Evolutionary conservation across 92 coral and sea anemone genomes (phyloP), one percentile per base, ranked within the genome.

Genomic region (Muricea muricata): DNA sequence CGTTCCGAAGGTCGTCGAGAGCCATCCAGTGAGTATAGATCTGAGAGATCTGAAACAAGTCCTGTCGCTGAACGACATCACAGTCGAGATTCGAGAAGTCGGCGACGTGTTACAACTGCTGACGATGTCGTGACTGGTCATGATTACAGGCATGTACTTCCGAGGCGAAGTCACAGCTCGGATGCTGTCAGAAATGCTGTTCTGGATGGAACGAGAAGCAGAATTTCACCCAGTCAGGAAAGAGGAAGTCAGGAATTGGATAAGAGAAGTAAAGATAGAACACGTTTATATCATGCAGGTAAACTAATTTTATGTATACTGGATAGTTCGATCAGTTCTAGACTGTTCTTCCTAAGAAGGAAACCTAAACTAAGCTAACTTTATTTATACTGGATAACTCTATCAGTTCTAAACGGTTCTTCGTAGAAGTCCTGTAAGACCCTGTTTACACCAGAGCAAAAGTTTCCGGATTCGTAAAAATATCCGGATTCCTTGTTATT

Each of bases 261-360:
- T 32, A 35, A 29, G 33, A 63, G 52, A 24, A 47, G 54, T 65
- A 60, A 42, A 47, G 93, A 50, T 24, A 78, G 93, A 78, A 89
- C 94, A 12, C 93, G 91, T 75, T 91, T 94, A 3, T 83, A 76
- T 90, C 87, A 85, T 63, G 85, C 88, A 82, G 97, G 97, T 93
- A 89, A 2, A 24, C 8, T 28, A 28, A 37, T 4, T 4, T 9
- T 37, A 37, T 37, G n/a, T n/a, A n/a, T n/a, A n/a, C n/a, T n/a
- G n/a, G n/a, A n/a, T n/a, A n/a, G n/a, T n/a, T n/a, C n/a, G n/a
- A n/a, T n/a, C n/a, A n/a, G n/a, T n/a, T n/a, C n/a, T n/a, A n/a
- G n/a, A n/a, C n/a, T n/a, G n/a, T n/a, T n/a, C n/a, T n/a, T n/a
- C n/a, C n/a, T n/a, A n/a, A n/a, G n/a, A n/a, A n/a, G n/a, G n/a